Conservation (phyloP, 1,140 invertebrate genomes). For the Diorhabda sublineata region DNA sequence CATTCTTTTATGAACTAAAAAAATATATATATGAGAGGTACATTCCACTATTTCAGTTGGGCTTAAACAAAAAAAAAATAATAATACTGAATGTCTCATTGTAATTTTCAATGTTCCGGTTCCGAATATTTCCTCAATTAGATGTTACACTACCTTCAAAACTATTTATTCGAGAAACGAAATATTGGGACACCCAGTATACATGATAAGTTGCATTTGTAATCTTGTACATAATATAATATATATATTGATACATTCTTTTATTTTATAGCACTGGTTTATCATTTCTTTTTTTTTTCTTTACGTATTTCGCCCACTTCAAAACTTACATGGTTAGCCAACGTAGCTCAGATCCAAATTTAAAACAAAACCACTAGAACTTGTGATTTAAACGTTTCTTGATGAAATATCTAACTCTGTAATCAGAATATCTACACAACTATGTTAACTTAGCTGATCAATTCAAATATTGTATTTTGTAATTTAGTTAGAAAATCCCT, state of each 20-base stretch:
- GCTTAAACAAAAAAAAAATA: neutral
- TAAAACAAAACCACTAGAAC: too few relatives aligned
- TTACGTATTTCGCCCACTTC: conserved; percentile 19
- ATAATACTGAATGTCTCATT: conserved; percentile 11
- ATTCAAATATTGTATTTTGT: too few relatives aligned
- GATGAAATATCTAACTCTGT: too few relatives aligned
- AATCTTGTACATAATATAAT: conserved; percentile 15
- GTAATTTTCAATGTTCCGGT: neutral
- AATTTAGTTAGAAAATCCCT: too few relatives aligned
- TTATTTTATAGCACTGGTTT: conserved; percentile 16
- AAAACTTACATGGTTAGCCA: conserved; percentile 23
- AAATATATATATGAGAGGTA: conserved; percentile 17
- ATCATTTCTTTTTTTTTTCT: conserved; percentile 21
- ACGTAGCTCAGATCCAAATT: neutral
- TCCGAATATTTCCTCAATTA: too few relatives aligned
- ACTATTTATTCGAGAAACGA: too few relatives aligned
- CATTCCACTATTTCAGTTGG: conserved; percentile 32
- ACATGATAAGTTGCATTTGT: conserved; percentile 26
- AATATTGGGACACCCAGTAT: neutral
- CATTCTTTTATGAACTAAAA: conserved; percentile 32
- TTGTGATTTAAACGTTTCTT: too few relatives aligned
- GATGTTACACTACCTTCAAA: too few relatives aligned
- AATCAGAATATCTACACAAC: too few relatives aligned
- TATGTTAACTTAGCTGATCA: too few relatives aligned
- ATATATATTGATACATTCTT: conserved; percentile 16